Base-by-base conservation (phyloP, 2,113 vertebrate species). In the Cervus canadensis region DNA sequence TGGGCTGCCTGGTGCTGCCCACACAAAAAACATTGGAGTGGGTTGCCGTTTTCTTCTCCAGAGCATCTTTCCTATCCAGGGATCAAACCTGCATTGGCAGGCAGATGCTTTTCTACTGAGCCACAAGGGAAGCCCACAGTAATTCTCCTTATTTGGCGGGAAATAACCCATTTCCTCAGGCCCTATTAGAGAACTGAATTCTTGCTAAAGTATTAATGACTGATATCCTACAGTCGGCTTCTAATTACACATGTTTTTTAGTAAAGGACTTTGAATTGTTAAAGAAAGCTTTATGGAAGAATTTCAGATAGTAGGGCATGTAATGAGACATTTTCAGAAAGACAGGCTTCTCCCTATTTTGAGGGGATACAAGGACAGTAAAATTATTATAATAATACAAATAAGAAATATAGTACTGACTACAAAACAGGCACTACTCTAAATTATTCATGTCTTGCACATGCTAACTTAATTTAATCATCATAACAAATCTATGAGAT, bases 141-240 rank as follows among this genome's bases (percentile, higher is more conserved):
- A 28, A 74, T 89, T 86, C 71, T 74, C 76, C 91, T 74, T 40
- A 94, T 48, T 92, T 90, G 60, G 17, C 23, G 45, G 78, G 19
- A 71, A 12, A 79, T 7, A 91, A 64, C 28, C 57, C 79, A 59
- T 96, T 87, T 96, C 60, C 56, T 94, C 60, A 82, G 60, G n/a
- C 33, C 67, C 71, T 67, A 57, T 82, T 82, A 67, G 71, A 40
- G 48, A 87, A 48, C 11, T 7, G 56, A 90, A 92, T 90, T 97
- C 50, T 94, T 90, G 50, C 94, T 59, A 83, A 97, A 76, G n/a
- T 67, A n/a, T 78, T 76, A 96, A 83, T 87, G 85, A 95, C 89
- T 57, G 13, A 85, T 94, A 74, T 40, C 71, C 28, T 59, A 92
- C 7, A 36, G 10, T 13, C 82, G 60, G 40, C 54, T 78, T n/a